Evolutionary conservation across 2,113 vertebrate species (phyloP).

Genomic region (Danionella cerebrum): DNA sequence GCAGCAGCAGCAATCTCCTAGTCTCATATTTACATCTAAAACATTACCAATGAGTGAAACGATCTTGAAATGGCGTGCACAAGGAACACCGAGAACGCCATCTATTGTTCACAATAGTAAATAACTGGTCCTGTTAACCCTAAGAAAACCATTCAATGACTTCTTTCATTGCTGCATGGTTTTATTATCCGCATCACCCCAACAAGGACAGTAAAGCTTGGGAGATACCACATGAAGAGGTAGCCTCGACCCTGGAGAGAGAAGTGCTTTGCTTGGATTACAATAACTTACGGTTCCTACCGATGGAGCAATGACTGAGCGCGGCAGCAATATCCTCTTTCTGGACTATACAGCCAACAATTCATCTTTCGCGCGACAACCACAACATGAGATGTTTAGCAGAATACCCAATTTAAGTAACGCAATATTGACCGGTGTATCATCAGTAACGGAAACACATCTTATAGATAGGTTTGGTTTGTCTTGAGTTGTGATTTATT

Average conservation of each 20-base stretch:
- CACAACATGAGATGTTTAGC: too few relatives aligned
- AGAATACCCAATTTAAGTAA: too few relatives aligned
- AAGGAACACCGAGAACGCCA: slow-evolving; percentile 12
- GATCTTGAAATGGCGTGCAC: not conserved
- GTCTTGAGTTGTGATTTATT: too few relatives aligned
- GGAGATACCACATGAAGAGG: not conserved
- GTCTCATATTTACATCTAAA: not conserved
- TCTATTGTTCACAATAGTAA: slow-evolving; percentile 19
- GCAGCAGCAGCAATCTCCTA: not conserved
- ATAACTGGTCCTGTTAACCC: not conserved
- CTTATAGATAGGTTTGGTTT: too few relatives aligned
- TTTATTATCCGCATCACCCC: too few relatives aligned
- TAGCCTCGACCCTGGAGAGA: too few relatives aligned
- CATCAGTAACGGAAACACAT: too few relatives aligned
- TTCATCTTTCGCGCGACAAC: not conserved
- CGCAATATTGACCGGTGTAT: too few relatives aligned
- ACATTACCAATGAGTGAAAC: not conserved
- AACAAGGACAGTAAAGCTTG: not conserved
- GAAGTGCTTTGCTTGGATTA: too few relatives aligned
- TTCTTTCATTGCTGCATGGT: not conserved
- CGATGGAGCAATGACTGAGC: too few relatives aligned
- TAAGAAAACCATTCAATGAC: not conserved
- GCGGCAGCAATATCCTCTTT: slow-evolving; percentile 8
- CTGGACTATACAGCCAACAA: not conserved
- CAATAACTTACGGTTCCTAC: too few relatives aligned